Evolutionary conservation across 92 coral and sea anemone genomes (phyloP), one percentile per base, ranked within the genome.

Genomic region (Porites rus): DNA sequence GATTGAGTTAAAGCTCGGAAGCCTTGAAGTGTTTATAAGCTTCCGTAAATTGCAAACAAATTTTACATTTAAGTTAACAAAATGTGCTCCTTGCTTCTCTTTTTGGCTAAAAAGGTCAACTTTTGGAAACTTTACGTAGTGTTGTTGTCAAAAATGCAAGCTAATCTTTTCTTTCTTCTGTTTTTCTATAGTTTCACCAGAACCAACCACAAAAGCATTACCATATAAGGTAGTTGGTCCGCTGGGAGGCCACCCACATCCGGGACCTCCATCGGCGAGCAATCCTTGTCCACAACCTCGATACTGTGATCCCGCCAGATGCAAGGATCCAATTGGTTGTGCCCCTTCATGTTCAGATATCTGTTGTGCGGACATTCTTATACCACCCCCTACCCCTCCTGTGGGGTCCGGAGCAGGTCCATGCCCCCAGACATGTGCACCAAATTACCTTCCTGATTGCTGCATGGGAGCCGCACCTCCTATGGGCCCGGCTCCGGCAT

Each of bases 161-260:
- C 94, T 95, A 93, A 95, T 86, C 66, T 51, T 54, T 50, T 58
- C 79, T 78, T 59, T 81, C 80, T 92, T 51, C 75, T 28, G 77
- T 82, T 14, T 38, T 59, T 89, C 84, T 77, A 58, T 80, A 84
- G 86, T 79, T 25, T 72, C 69, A n/a, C 38, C 75, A 22, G 17
- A 10, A 31, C 6, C 28, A 43, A 74, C 59, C 12, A 17, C 80
- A 21, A 73, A 83, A 74, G 63, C 78, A 12, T 63, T 83, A 60
- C 80, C 64, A 83, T 83, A 21, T 83, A 83, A 79, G 31, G 74
- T 93, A 28, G 69, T 89, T 18, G 92, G 91, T 67, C 92, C 93
- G 53, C 28, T 93, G 31, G 98, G 98, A 10, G 98, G 98, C 10
- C 91, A 90, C 52, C 98, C 98, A 13, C 98, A 93, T 78, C 94